A percentile compares a stretch with the other conserved stretches of the same genome.
Evolutionary conservation across 2,113 vertebrate genomes (phyloP).

Genomic region (Willisornis vidua): DNA sequence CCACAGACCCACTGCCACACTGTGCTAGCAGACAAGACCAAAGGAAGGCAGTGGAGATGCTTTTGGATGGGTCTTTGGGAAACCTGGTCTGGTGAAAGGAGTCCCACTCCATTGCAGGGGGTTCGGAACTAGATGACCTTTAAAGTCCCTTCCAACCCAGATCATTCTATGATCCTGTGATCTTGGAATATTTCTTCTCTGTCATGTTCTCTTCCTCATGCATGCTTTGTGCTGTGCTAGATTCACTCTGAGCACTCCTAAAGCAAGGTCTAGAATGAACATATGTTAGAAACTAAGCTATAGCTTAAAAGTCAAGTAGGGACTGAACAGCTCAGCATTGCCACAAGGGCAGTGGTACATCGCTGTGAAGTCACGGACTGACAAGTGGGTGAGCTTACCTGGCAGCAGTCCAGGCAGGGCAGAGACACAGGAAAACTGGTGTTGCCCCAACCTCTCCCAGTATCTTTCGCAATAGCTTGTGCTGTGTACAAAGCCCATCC

Average conservation of each 20-base stretch:
- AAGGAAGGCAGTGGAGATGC: rapidly evolving
- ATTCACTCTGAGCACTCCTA: background rate
- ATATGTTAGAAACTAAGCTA: background rate
- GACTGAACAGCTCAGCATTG: background rate
- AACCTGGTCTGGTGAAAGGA: background rate
- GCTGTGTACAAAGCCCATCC: background rate
- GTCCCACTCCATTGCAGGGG: background rate
- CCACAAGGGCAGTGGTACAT: background rate
- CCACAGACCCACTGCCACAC: background rate
- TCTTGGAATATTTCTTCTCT: background rate
- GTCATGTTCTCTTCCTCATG: background rate
- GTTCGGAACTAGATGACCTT: background rate
- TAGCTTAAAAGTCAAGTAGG: background rate
- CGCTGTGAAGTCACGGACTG: background rate
- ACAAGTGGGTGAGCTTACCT: background rate
- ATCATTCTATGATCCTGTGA: background rate
- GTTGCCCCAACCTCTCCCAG: background rate
- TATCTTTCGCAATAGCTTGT: background rate
- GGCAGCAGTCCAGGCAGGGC: background rate
- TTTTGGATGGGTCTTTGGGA: background rate
- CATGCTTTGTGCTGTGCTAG: background rate
- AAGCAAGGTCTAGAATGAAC: background rate
- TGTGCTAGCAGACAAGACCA: background rate
- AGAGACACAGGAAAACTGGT: background rate
- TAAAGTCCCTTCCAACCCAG: background rate